phyloP scores from a whole-genome alignment of 2,888 invertebrate species.

The Drosophila stalkeri region DNA sequence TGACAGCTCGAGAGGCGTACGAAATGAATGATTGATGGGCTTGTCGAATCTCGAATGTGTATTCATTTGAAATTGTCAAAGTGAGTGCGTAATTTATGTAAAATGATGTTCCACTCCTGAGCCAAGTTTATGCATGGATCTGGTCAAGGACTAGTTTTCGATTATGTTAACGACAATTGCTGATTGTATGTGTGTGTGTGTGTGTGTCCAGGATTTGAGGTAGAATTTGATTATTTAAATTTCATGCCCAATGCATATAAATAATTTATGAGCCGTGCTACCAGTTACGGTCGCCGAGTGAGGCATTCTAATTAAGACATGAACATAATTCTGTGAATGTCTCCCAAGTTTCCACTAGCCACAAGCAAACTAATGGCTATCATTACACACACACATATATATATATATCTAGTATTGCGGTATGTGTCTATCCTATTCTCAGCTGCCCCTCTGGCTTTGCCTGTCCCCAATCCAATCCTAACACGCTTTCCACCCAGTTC shows the following conservation, averaged over 20 bases:
- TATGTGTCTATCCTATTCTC: conserved; percentile 1
- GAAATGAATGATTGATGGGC: conserved; percentile 36
- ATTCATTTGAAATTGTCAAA: conserved; percentile 8
- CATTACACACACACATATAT: conserved; percentile 31
- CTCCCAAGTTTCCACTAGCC: conserved; percentile 56
- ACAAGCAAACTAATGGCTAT: conserved; percentile 67
- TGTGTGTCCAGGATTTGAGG: conserved; percentile 16
- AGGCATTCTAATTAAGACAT: conserved; percentile 73
- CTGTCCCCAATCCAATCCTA: conserved; percentile 9
- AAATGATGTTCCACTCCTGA: conserved; percentile 51
- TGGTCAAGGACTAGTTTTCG: conserved; percentile 31
- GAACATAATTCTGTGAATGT: conserved; percentile 66
- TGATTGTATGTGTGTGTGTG: conserved; percentile 10
- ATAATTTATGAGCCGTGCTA: conserved; percentile 72
- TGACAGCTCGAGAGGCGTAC: conserved; percentile 52
- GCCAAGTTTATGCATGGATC: conserved; percentile 8
- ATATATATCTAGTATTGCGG: neutral
- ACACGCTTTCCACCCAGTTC: conserved; percentile 19
- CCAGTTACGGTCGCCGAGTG: conserved; percentile 18
- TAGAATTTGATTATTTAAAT: conserved; percentile 80
- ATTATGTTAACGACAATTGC: conserved; percentile 45
- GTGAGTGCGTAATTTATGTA: conserved; percentile 55
- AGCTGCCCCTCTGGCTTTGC: neutral
- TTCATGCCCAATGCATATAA: conserved; percentile 74
- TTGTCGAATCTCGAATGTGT: conserved; percentile 8